A percentile compares a stretch with the other conserved stretches of the same genome.
These are phyloP conservation scores for Choloepus hoffmanni DNA, from an alignment of 2,113 vertebrate genomes.

Conservation along the genomic window DNA sequence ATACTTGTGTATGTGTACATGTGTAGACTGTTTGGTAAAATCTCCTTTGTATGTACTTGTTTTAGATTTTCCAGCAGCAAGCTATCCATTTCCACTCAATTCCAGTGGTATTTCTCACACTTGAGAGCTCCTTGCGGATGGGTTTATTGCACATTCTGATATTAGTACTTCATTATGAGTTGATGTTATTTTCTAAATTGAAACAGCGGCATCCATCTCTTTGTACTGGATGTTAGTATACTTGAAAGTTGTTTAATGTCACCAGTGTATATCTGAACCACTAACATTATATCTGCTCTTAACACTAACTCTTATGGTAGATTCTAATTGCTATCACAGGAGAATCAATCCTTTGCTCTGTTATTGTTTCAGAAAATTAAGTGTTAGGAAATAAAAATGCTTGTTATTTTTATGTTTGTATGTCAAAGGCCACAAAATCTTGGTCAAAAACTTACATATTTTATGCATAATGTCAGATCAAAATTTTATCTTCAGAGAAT, in stretches of 20 bases:
- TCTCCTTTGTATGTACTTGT: too few relatives aligned
- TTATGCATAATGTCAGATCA: neutral
- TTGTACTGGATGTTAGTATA: neutral
- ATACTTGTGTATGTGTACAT: too few relatives aligned
- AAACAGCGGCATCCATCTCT: neutral
- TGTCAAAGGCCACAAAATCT: constrained; percentile 14
- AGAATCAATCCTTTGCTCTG: neutral
- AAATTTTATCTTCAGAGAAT: neutral
- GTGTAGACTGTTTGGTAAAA: too few relatives aligned
- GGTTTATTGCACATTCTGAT: too few relatives aligned
- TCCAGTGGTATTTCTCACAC: too few relatives aligned
- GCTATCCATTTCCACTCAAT: too few relatives aligned
- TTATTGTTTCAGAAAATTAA: constrained; percentile 22
- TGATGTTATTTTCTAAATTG: neutral
- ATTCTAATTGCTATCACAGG: neutral
- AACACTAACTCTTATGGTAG: neutral
- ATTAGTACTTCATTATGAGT: neutral
- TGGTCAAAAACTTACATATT: neutral
- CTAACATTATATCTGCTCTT: neutral
- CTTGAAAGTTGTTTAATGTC: neutral
- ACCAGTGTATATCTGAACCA: constrained; percentile 2
- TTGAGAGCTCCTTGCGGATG: too few relatives aligned
- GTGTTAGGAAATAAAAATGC: constrained; percentile 3
- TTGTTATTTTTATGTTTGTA: neutral
- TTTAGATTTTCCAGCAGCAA: too few relatives aligned